Conservation (phyloP, 2,113 vertebrate species). For the Alethe diademata region DNA sequence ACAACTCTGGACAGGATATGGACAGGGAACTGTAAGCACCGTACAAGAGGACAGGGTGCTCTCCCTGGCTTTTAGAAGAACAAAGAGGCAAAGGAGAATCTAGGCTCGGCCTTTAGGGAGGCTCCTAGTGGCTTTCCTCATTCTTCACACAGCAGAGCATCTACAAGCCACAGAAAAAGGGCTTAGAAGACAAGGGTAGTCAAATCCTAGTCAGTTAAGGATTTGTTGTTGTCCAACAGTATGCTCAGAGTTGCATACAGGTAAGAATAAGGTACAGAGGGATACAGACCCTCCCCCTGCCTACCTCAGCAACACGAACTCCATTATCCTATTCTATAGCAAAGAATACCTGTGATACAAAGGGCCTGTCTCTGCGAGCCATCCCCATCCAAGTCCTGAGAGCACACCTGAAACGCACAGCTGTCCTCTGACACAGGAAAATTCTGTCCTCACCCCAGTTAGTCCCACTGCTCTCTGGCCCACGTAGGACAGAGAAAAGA, state of each 20-base stretch:
- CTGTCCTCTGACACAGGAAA: not conserved
- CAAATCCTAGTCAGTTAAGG: not conserved
- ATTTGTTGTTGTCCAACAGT: not conserved
- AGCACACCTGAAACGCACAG: slow-evolving; percentile 42
- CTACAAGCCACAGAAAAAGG: not conserved
- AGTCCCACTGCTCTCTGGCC: slow-evolving; percentile 35
- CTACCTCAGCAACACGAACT: not conserved
- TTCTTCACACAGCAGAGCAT: not conserved
- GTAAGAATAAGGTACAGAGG: not conserved
- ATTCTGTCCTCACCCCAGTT: not conserved
- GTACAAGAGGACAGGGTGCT: not conserved
- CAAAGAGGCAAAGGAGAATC: not conserved
- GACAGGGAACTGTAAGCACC: not conserved
- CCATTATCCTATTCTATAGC: not conserved
- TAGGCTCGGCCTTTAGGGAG: not conserved
- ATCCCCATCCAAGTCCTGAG: not conserved
- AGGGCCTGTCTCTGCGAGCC: not conserved
- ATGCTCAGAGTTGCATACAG: not conserved
- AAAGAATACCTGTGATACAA: not conserved
- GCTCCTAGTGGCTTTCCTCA: not conserved
- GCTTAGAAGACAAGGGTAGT: not conserved
- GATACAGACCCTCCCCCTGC: not conserved
- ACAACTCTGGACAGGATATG: not conserved
- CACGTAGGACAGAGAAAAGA: slow-evolving; percentile 23
- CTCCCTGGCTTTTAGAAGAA: not conserved